These are phyloP conservation scores for Hippocampus abdominalis DNA, from an alignment of 2,113 vertebrate species.

Conservation along the genomic window DNA sequence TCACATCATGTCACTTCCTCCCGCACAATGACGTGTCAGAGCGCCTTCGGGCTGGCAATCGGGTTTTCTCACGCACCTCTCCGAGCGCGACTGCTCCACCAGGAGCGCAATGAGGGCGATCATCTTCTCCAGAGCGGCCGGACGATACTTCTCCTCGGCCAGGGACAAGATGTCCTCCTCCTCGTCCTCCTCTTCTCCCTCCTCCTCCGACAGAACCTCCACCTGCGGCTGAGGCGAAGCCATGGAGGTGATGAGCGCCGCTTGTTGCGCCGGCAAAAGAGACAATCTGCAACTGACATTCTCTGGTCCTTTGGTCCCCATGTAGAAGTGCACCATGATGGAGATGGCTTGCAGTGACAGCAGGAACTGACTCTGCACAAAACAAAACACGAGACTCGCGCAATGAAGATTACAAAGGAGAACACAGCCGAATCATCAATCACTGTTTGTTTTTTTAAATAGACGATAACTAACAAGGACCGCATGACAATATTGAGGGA, in stretches of 20 bases:
- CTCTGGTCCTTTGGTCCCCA: constrained; percentile 98
- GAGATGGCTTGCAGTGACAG: constrained; percentile 97
- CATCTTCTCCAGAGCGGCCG: constrained; percentile 99
- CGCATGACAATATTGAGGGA: background rate
- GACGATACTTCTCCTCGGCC: constrained; percentile 97
- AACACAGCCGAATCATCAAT: background rate
- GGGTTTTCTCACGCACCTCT: constrained; percentile 79
- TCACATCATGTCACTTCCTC: too few species aligned
- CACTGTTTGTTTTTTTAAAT: background rate
- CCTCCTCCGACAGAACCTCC: constrained; percentile 98
- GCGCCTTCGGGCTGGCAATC: too few species aligned
- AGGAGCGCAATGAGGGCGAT: constrained; percentile 95
- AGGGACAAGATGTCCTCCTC: constrained; percentile 97
- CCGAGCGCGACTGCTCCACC: constrained; percentile 96
- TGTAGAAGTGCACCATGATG: constrained; percentile 99
- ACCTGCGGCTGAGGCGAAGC: constrained; percentile 82
- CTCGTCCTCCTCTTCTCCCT: constrained; percentile 96
- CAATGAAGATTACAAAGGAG: background rate
- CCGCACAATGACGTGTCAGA: too few species aligned
- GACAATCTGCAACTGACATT: constrained; percentile 78
- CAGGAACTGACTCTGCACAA: constrained; percentile 90
- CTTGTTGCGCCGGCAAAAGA: background rate
- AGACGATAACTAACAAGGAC: background rate
- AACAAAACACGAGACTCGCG: background rate
- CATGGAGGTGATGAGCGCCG: too few species aligned